phyloP scores from a whole-genome alignment of 2,888 invertebrate genomes.

The Mylabris sibirica region DNA sequence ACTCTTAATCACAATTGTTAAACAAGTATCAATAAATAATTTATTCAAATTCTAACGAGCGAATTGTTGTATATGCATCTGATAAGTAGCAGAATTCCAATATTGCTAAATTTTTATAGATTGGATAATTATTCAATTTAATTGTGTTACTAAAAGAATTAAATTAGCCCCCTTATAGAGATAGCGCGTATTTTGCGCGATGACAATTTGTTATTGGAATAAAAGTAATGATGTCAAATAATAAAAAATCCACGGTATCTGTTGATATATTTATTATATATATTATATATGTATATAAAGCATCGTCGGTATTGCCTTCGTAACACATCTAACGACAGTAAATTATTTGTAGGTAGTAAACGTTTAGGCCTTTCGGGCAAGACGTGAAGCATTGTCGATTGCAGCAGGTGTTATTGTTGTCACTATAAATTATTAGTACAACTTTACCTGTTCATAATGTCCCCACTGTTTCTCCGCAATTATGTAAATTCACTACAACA shows the following conservation, averaged over 20 bases:
- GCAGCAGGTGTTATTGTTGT: slow-evolving; percentile 62
- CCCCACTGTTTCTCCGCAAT: slow-evolving; percentile 50
- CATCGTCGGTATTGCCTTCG: slow-evolving; percentile 33
- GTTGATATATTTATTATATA: slow-evolving; percentile 19
- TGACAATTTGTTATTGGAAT: not conserved
- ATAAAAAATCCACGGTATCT: not conserved
- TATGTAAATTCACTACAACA: slow-evolving; percentile 54
- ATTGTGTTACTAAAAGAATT: not conserved
- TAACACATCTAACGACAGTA: slow-evolving; percentile 42
- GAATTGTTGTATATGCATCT: too few relatives aligned
- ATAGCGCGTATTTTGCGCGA: not conserved
- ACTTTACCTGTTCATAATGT: slow-evolving; percentile 60
- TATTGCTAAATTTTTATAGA: too few relatives aligned
- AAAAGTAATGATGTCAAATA: slow-evolving; percentile 4
- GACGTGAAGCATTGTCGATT: slow-evolving; percentile 57
- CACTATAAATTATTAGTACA: slow-evolving; percentile 60
- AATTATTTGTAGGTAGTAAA: slow-evolving; percentile 41
- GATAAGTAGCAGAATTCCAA: too few relatives aligned
- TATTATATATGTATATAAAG: slow-evolving; percentile 32
- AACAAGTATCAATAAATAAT: not conserved
- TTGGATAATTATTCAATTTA: too few relatives aligned
- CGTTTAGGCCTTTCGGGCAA: slow-evolving; percentile 44
- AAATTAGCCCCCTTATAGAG: not conserved
- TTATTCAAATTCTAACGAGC: not conserved
- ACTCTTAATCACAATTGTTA: not conserved